Evolutionary conservation across 2,888 invertebrate genomes (phyloP).

Genomic region (Drosophila dives): DNA sequence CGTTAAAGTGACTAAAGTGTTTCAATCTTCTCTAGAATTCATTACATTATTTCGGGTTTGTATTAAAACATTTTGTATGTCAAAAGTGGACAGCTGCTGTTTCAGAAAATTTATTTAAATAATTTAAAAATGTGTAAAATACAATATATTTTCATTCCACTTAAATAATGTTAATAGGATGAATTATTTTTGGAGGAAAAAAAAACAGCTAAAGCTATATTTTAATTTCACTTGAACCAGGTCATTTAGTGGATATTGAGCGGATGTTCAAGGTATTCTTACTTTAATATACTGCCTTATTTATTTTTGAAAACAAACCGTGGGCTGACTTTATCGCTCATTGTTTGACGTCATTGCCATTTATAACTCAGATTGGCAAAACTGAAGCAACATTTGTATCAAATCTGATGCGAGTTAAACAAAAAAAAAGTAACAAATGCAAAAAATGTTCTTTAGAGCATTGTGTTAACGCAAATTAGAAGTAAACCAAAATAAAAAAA

Average conservation of each 20-base stretch:
- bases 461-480: background rate
- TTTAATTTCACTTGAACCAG: background rate
- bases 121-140: background rate
- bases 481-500: background rate
- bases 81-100: background rate
- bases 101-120: background rate
- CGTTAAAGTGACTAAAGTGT: background rate
- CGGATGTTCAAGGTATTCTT: background rate
- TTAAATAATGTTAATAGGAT: background rate
- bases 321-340: background rate
- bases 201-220: background rate
- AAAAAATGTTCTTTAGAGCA: background rate
- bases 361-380: conserved; percentile 1
- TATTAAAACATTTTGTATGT: background rate
- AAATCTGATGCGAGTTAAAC: background rate
- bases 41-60: background rate
- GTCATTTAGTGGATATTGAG: background rate
- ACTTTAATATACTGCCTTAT: background rate
- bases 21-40: background rate
- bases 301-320: background rate
- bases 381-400: conserved; percentile 1
- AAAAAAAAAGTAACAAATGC: background rate
- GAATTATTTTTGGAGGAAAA: background rate
- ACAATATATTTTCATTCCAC: background rate
- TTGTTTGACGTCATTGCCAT: conserved; percentile 4